Percentiles rank a stretch among this genome's conserved stretches.
Evolutionary conservation across 2,797 vertebrate genomes (phyloP).

Genomic region (Chaunax sp.): DNA sequence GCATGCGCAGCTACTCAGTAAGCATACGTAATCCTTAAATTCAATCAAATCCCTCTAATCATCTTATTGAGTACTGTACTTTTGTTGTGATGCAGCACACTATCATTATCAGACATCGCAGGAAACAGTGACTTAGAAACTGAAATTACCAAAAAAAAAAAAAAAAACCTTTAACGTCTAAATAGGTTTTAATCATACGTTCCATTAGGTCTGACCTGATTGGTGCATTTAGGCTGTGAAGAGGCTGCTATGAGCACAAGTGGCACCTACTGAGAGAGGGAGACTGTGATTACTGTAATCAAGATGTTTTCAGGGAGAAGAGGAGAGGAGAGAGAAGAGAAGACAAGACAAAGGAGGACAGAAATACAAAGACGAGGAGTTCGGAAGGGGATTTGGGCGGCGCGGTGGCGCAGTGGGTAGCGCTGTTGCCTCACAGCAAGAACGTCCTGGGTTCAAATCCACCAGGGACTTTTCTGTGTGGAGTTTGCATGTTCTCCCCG

Average conservation of each 20-base stretch:
- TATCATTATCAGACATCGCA: background rate
- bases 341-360: background rate
- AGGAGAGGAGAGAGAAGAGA: slow-evolving; percentile 16
- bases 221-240: slow-evolving; percentile 67
- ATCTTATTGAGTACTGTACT: background rate
- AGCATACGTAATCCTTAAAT: background rate
- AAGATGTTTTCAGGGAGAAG: slow-evolving; percentile 56
- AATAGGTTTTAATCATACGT: slow-evolving; percentile 66
- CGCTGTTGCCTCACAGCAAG: too few relatives aligned
- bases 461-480: too few relatives aligned
- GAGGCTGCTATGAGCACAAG: slow-evolving; percentile 56
- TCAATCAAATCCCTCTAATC: background rate
- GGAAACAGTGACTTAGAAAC: background rate
- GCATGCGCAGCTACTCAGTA: background rate
- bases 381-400: background rate
- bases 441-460: too few relatives aligned
- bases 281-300: slow-evolving; percentile 75
- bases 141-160: slow-evolving; percentile 13
- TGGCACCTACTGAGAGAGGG: slow-evolving; percentile 61
- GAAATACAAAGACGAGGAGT: background rate
- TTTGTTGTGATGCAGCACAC: background rate
- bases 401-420: too few relatives aligned
- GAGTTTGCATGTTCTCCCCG: too few relatives aligned
- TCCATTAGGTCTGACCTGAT: slow-evolving; percentile 68
- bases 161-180: slow-evolving; percentile 28